Evolutionary conservation across 2,797 vertebrate species (phyloP), one percentile per base, ranked within the genome.

Genomic region (Ptychobarbus kaznakovi): DNA sequence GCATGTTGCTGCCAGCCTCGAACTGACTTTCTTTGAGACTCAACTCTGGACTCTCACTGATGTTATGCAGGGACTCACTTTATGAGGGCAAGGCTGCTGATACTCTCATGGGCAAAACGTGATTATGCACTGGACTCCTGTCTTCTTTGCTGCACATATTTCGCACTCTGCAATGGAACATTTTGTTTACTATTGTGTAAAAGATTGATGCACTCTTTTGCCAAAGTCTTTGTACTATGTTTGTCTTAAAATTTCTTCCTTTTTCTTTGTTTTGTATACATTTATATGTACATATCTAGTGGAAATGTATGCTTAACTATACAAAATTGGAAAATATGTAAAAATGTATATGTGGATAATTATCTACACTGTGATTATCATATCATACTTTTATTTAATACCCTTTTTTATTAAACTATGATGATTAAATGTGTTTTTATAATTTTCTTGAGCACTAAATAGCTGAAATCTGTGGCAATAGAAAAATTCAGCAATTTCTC

Each of bases 201-300:
- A 90, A 84, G 81, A 92, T 93, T 91, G 91, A 94, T 94, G 93
- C 93, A 95, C 93, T 93, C 92, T 95, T 90, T 88, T 94, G 94
- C 95, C 95, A 96, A 96, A 96, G 95, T 90, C 91, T 95, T 95
- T 95, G 90, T 95, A 93, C 93, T 86, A 94, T 92, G 90, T 94
- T 90, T 92, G 92, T 94, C 91, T 92, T 92, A 90, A 91, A 86
- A 91, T 93, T 92, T 94, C 87, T 90, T 81, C 88, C 66, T 89
- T 82, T 86, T 53, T 92, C 86, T 79, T 89, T 40, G 4, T 86
- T 89, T 90, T 92, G 91, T 94, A 87, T 91, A 90, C 88, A 89
- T 90, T 89, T 87, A 86, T 87, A 87, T 86, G 89, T 91, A 85
- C 87, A 83, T 90, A 78, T 93, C 79, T 93, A 84, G 83, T 90